Evolutionary conservation across 2,113 vertebrate species (phyloP).

Genomic region (Prolemur simus): DNA sequence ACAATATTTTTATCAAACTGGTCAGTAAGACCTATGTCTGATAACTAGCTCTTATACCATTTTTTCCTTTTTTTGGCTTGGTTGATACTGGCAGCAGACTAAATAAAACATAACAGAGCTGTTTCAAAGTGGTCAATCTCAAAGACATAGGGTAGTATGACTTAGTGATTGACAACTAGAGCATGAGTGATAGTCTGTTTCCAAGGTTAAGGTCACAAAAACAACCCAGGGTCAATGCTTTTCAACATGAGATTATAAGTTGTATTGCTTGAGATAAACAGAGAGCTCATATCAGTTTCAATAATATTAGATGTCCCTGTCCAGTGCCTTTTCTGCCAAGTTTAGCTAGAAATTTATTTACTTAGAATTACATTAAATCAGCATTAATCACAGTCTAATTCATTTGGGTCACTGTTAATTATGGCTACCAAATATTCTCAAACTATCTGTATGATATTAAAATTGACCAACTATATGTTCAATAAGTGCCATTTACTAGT

Average conservation of each 20-base stretch:
- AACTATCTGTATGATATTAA: not conserved
- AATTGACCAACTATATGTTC: not conserved
- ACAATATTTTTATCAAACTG: not conserved
- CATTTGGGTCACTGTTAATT: constrained; percentile 15
- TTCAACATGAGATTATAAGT: not conserved
- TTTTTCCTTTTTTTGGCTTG: not conserved
- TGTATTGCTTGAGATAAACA: not conserved
- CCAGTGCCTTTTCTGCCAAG: not conserved
- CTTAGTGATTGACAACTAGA: not conserved
- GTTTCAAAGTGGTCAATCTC: not conserved
- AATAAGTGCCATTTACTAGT: constrained; percentile 23
- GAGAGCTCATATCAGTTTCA: not conserved
- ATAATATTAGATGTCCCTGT: not conserved
- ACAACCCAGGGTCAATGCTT: constrained; percentile 4
- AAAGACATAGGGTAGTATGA: not conserved
- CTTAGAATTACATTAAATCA: not conserved
- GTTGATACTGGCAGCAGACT: not conserved
- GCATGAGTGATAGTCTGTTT: not conserved
- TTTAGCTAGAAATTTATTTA: constrained; percentile 42
- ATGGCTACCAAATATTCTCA: constrained; percentile 10
- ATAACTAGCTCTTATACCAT: not conserved
- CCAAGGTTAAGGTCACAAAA: not conserved
- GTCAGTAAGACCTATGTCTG: not conserved
- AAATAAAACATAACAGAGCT: not conserved
- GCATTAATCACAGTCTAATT: not conserved